Evolutionary conservation across 2,888 invertebrate genomes (phyloP).

Genomic region (Drosophila mettleri): DNA sequence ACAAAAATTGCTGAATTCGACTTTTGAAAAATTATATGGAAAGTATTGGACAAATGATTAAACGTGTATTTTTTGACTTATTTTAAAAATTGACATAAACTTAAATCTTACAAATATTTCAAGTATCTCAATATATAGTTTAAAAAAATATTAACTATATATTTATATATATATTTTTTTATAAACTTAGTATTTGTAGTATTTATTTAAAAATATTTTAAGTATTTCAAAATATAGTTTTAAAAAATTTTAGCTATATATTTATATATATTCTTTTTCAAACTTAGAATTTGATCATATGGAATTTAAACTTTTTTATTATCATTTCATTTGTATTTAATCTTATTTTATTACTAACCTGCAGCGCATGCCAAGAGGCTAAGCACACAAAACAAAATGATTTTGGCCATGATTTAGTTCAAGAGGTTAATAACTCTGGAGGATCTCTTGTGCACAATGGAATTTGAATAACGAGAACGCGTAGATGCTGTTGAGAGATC

Average conservation of each 20-base stretch:
- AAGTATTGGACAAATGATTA: too few relatives aligned
- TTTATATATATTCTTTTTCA: too few relatives aligned
- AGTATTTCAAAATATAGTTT: not conserved
- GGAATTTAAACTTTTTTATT: not conserved
- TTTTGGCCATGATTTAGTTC: constrained; percentile 75
- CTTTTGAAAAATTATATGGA: too few relatives aligned
- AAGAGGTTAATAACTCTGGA: constrained; percentile 39
- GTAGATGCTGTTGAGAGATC: constrained; percentile 45
- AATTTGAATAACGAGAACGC: constrained; percentile 49
- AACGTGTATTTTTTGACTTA: too few relatives aligned
- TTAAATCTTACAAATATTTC: not conserved
- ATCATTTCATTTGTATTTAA: not conserved
- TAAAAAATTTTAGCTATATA: too few relatives aligned
- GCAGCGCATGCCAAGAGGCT: constrained; percentile 80
- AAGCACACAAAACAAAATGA: constrained; percentile 78
- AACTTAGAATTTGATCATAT: not conserved
- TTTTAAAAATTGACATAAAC: not conserved
- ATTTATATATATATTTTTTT: too few relatives aligned
- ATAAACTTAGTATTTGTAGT: too few relatives aligned
- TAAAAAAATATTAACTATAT: not conserved
- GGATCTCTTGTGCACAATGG: constrained; percentile 33
- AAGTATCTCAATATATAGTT: too few relatives aligned
- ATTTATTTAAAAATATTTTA: not conserved
- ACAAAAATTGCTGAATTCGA: too few relatives aligned
- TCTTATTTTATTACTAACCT: constrained; percentile 70